Conservation (phyloP, 2,797 vertebrate genomes). For the Chelidonichthys spinosus region DNA sequence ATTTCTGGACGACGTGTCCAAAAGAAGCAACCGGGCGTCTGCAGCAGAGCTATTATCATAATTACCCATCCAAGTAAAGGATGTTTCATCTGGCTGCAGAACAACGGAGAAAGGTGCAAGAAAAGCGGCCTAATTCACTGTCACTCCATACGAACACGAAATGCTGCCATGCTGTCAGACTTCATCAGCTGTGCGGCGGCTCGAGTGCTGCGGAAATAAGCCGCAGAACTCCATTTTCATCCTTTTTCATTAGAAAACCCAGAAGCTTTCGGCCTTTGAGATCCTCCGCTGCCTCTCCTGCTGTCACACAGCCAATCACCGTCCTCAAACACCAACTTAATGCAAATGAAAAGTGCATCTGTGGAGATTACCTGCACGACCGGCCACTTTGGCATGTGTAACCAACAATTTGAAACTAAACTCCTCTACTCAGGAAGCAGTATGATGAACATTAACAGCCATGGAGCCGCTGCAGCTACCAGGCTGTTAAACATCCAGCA, state of each 20-base stretch:
- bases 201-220: constrained; percentile 17
- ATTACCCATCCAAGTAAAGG: constrained; percentile 45
- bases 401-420: not conserved
- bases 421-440: not conserved
- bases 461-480: constrained; percentile 12
- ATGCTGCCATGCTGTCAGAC: not conserved
- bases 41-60: constrained; percentile 38
- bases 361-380: constrained; percentile 7
- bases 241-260: constrained; percentile 12
- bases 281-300: not conserved
- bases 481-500: constrained; percentile 1
- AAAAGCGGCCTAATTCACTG: constrained; percentile 1
- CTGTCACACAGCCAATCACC: constrained; percentile 29
- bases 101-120: not conserved
- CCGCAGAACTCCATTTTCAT: constrained; percentile 14
- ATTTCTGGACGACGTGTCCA: constrained; percentile 4
- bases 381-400: not conserved
- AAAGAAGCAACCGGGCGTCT: not conserved
- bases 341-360: constrained; percentile 33
- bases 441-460: constrained; percentile 13
- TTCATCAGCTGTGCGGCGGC: constrained; percentile 6
- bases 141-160: constrained; percentile 1
- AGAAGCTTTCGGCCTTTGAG: constrained; percentile 6
- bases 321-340: not conserved
- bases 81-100: constrained; percentile 3